These are phyloP conservation scores for Melangyna quadrimaculata DNA, from an alignment of 2,888 invertebrate species.

Conservation along the genomic window DNA sequence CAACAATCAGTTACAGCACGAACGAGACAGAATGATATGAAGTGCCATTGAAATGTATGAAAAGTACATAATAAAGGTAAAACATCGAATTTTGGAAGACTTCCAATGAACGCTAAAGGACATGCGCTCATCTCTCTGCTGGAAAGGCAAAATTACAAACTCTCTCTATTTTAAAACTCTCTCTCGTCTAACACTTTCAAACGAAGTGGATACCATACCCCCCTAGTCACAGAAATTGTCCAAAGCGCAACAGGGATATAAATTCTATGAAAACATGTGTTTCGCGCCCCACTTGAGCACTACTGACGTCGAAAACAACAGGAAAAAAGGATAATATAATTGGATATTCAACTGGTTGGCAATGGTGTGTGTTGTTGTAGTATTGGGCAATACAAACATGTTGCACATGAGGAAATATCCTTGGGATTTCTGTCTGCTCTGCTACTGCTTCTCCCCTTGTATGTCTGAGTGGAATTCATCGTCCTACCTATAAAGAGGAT, in stretches of 20 bases:
- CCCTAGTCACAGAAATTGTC: not conserved
- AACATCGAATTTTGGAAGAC: constrained; percentile 53
- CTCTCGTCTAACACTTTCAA: not conserved
- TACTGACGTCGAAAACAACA: constrained; percentile 39
- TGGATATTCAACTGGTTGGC: constrained; percentile 71
- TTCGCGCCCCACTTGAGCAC: constrained; percentile 43
- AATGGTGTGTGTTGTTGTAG: constrained; percentile 32
- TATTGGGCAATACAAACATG: constrained; percentile 42
- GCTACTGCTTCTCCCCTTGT: constrained; percentile 7
- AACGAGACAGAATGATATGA: constrained; percentile 33
- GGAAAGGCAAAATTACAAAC: not conserved
- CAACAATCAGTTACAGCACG: constrained; percentile 37
- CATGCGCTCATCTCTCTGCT: constrained; percentile 47
- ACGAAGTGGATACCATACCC: not conserved
- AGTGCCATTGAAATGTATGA: constrained; percentile 47
- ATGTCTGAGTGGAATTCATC: constrained; percentile 5
- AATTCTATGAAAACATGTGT: constrained; percentile 68
- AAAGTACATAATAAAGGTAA: constrained; percentile 21
- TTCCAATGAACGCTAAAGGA: constrained; percentile 32
- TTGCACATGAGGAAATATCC: constrained; percentile 51
- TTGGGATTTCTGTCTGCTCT: constrained; percentile 31
- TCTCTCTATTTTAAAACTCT: too few species aligned
- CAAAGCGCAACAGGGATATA: constrained; percentile 70
- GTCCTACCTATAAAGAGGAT: constrained; percentile 10
- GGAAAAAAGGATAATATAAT: constrained; percentile 48